A percentile compares a stretch with the other conserved stretches of the same genome.
phyloP scores from a whole-genome alignment of 2,888 invertebrate species.

The Dolichomitus sp. region DNA sequence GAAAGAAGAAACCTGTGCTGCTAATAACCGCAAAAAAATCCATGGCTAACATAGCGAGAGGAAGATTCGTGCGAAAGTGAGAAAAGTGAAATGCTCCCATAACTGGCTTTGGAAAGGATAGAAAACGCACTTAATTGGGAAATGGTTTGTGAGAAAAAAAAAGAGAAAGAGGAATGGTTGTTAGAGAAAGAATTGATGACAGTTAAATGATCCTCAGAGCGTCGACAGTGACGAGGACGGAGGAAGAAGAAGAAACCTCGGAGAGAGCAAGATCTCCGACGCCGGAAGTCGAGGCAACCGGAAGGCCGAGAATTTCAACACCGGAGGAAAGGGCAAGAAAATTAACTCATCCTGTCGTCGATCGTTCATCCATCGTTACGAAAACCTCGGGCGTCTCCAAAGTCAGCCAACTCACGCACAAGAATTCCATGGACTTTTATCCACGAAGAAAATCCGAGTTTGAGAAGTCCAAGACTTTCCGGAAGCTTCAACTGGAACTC shows the following conservation, averaged over 20 bases:
- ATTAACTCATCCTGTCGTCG: conserved; percentile 10
- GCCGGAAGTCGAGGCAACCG: conserved; percentile 36
- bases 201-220: conserved; percentile 63
- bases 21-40: conserved; percentile 62
- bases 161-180: conserved; percentile 20
- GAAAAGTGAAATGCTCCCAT: conserved; percentile 43
- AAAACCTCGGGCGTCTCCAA: conserved; percentile 52
- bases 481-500: conserved; percentile 63
- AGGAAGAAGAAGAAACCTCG: conserved; percentile 46
- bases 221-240: conserved; percentile 55
- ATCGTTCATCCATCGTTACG: conserved; percentile 9
- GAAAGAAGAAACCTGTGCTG: conserved; percentile 29
- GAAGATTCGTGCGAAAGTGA: conserved; percentile 41
- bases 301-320: conserved; percentile 41
- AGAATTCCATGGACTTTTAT: conserved; percentile 60
- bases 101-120: conserved; percentile 58
- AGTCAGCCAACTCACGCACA: conserved; percentile 61
- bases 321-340: conserved; percentile 33
- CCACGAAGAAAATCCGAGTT: conserved; percentile 67
- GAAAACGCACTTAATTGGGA: conserved; percentile 58
- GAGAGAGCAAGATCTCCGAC: conserved; percentile 49
- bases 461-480: conserved; percentile 66
- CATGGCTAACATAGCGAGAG: conserved; percentile 56
- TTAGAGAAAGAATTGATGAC: conserved; percentile 38
- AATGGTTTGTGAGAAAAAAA: conserved; percentile 29